phyloP scores from a whole-genome alignment of 2,113 vertebrate genomes.

The rabbit (Oryctolagus cuniculus) region mOryCun1.1 NC_091433.1:129803501-129804000 shows the following conservation, averaged over 20 bases:
- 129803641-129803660: conserved; percentile 70
- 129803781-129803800: not conserved
- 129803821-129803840: not conserved
- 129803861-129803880: conserved; percentile 16
- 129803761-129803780: conserved; percentile 19
- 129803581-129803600: conserved; percentile 41
- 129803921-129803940: not conserved
- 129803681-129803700: conserved; percentile 82
- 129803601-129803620: conserved; percentile 14
- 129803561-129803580: not conserved
- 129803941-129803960: not conserved
- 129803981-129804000: conserved; percentile 78
- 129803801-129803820: not conserved
- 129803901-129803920: not conserved
- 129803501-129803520: not conserved
- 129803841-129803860: not conserved
- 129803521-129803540: not conserved
- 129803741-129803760: not conserved
- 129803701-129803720: conserved; percentile 60
- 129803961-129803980: not conserved
- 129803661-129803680: conserved; percentile 77
- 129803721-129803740: conserved; percentile 34
- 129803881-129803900: not conserved
- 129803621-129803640: conserved; percentile 69
- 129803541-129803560: not conserved